A percentile compares a stretch with the other conserved stretches of the same genome.
These are phyloP conservation scores for Echiichthys vipera DNA, from an alignment of 2,797 vertebrate species.

Conservation along the genomic window DNA sequence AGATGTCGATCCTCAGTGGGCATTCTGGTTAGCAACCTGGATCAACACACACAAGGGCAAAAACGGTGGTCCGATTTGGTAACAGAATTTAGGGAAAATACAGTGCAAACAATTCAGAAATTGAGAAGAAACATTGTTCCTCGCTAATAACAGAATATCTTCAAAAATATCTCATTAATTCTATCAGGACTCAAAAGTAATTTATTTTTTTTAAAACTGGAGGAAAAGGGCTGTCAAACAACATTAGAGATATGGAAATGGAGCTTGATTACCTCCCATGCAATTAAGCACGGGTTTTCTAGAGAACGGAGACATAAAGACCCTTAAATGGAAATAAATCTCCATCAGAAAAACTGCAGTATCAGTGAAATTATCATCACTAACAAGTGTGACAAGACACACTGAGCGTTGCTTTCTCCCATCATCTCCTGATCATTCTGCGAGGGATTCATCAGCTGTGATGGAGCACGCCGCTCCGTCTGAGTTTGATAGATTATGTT, in stretches of 20 bases:
- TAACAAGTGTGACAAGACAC: slow-evolving; percentile 37
- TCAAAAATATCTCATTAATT: neutral
- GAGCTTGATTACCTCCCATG: neutral
- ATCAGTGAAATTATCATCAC: slow-evolving; percentile 28
- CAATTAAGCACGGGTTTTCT: slow-evolving; percentile 1
- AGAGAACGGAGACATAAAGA: slow-evolving; percentile 9
- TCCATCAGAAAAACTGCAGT: slow-evolving; percentile 13
- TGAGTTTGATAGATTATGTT: slow-evolving; percentile 75
- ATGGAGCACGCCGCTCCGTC: slow-evolving; percentile 54
- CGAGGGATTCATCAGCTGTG: slow-evolving; percentile 71
- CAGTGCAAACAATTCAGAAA: neutral
- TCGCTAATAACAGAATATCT: neutral
- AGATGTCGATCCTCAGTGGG: slow-evolving; percentile 89
- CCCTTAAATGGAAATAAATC: neutral
- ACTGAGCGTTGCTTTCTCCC: slow-evolving; percentile 38
- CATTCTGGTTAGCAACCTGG: slow-evolving; percentile 92
- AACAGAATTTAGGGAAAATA: neutral
- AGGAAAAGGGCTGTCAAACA: neutral
- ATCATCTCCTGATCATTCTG: slow-evolving; percentile 53
- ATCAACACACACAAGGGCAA: slow-evolving; percentile 29
- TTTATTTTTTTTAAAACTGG: neutral
- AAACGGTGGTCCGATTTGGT: slow-evolving; percentile 7
- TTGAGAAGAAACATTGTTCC: neutral
- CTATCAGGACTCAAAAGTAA: neutral
- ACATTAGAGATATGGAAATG: neutral